These are phyloP conservation scores for Oryzias celebensis DNA, from an alignment of 2,113 vertebrate genomes.

Conservation along the genomic window DNA sequence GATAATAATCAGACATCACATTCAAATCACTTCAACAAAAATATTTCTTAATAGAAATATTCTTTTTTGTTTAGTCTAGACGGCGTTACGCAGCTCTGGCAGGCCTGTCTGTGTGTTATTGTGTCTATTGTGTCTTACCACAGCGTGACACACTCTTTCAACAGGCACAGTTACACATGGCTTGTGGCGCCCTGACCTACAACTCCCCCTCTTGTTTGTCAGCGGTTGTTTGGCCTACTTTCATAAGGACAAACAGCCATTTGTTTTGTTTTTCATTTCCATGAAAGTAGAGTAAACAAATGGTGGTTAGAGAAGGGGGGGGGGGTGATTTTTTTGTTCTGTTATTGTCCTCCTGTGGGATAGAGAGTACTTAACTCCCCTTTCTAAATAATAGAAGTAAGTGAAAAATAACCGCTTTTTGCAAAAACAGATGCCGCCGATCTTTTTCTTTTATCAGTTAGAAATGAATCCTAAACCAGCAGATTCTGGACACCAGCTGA, in stretches of 20 bases:
- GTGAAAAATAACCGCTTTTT: not conserved
- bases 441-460: slow-evolving; percentile 1
- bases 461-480: not conserved
- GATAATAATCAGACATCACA: not conserved
- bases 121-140: slow-evolving; percentile 61
- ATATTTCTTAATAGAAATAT: not conserved
- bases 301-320: slow-evolving; percentile 10
- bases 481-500: slow-evolving; percentile 35
- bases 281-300: slow-evolving; percentile 75
- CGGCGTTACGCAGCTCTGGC: slow-evolving; percentile 62
- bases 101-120: slow-evolving; percentile 57
- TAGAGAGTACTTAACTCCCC: not conserved
- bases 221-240: slow-evolving; percentile 79
- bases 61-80: slow-evolving; percentile 62
- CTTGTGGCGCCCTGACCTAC: slow-evolving; percentile 72
- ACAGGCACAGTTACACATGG: slow-evolving; percentile 66
- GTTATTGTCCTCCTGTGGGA: not conserved
- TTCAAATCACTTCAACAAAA: not conserved
- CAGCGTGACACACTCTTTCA: slow-evolving; percentile 63
- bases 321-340: slow-evolving; percentile 19
- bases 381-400: not conserved
- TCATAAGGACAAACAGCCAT: slow-evolving; percentile 73
- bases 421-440: not conserved
- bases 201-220: slow-evolving; percentile 74
- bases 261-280: slow-evolving; percentile 74